phyloP scores from a whole-genome alignment of 92 coral and sea anemone species.

The Umimayanthus kanabou region DNA sequence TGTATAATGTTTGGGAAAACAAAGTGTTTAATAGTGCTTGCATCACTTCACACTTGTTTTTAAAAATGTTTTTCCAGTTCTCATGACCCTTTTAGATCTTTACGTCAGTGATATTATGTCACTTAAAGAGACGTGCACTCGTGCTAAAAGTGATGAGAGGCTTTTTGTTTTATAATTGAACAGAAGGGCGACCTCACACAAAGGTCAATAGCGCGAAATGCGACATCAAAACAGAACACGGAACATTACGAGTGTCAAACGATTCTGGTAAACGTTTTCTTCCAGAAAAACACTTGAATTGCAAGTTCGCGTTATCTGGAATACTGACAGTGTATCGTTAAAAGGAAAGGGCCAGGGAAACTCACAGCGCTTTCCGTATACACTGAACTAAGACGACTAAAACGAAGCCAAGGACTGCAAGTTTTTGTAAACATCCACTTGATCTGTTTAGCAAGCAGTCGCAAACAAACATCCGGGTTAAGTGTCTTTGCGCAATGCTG shows the following conservation, averaged over 20 bases:
- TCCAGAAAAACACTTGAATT: neutral
- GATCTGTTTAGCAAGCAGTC: constrained; percentile 4
- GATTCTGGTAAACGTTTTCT: neutral
- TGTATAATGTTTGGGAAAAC: neutral
- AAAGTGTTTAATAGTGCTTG: too few relatives aligned
- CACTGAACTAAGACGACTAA: neutral
- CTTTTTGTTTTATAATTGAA: constrained; percentile 16
- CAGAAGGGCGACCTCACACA: constrained; percentile 30
- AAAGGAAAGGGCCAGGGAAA: neutral
- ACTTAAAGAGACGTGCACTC: constrained; percentile 17
- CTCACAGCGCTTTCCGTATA: neutral
- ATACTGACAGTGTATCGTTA: neutral
- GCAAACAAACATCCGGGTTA: constrained; percentile 7
- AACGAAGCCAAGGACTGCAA: neutral
- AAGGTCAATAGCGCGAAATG: constrained; percentile 17
- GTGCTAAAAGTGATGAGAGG: constrained; percentile 35
- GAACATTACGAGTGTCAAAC: constrained; percentile 1
- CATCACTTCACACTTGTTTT: neutral
- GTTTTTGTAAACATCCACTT: constrained; percentile 5
- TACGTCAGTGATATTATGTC: neutral
- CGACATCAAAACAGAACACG: constrained; percentile 4
- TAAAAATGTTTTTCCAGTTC: neutral
- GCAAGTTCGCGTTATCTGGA: neutral
- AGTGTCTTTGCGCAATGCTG: neutral
- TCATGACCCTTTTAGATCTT: neutral